Evolutionary conservation across 64 coral and sea anemone species (phyloP).

Genomic region (Porites lutea): DNA sequence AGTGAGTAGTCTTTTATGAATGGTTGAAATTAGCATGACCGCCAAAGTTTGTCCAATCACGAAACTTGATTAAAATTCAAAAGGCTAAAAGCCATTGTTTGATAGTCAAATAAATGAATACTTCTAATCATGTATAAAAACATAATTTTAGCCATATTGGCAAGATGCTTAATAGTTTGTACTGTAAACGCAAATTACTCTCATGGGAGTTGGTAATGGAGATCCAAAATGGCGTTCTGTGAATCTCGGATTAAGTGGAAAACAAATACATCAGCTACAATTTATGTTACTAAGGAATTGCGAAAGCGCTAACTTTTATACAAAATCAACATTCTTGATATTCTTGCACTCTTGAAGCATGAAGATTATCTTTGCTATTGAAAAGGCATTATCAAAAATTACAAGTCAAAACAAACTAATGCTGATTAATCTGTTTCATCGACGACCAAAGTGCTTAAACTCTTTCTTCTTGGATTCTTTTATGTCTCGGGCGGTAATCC

Average conservation of each 20-base stretch:
- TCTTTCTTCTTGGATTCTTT: too few species aligned
- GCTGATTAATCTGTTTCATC: background rate
- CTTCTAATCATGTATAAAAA: background rate
- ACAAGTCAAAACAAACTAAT: background rate
- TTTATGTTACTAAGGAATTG: background rate
- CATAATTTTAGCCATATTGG: background rate
- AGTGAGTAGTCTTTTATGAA: background rate
- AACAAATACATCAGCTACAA: conserved; percentile 5
- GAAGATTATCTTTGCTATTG: too few species aligned
- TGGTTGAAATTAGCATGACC: conserved; percentile 52
- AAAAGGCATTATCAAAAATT: too few species aligned
- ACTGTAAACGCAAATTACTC: background rate
- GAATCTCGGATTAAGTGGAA: background rate
- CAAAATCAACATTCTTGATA: too few species aligned
- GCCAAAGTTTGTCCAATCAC: conserved; percentile 29
- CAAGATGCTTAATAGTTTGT: background rate
- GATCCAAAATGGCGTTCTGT: too few species aligned
- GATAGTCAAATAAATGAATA: background rate
- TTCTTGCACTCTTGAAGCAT: too few species aligned
- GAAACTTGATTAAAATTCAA: background rate
- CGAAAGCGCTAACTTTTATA: background rate
- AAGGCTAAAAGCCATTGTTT: background rate
- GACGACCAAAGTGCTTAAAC: too few species aligned
- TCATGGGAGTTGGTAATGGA: background rate
- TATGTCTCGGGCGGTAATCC: too few species aligned